Percentiles rank a stretch among this genome's conserved stretches.
Conservation (phyloP, 1,140 invertebrate genomes). For the Galendromus occidentalis region DNA sequence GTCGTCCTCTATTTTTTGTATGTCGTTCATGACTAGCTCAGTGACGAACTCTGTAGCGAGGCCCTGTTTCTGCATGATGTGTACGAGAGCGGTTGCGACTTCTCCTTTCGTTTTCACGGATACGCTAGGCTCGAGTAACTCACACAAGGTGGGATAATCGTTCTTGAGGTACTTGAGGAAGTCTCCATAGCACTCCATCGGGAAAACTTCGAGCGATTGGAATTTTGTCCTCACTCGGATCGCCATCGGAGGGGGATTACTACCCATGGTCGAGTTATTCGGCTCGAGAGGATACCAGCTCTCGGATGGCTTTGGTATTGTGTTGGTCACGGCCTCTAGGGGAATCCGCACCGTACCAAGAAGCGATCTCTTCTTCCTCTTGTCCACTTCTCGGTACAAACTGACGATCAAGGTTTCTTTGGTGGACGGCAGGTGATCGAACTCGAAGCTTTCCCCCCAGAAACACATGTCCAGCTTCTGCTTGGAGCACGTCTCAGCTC, state of each 20-base stretch:
- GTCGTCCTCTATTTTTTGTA: slow-evolving; percentile 63
- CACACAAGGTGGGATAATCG: slow-evolving; percentile 62
- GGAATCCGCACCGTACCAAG: slow-evolving; percentile 67
- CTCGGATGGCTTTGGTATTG: slow-evolving; percentile 54
- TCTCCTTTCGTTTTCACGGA: slow-evolving; percentile 79
- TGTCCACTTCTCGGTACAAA: slow-evolving; percentile 70
- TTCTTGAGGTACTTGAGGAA: slow-evolving; percentile 59
- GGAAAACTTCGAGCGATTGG: slow-evolving; percentile 76
- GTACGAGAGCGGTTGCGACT: slow-evolving; percentile 66
- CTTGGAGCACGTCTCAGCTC: slow-evolving; percentile 75
- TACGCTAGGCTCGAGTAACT: slow-evolving; percentile 65
- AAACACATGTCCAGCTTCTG: slow-evolving; percentile 74
- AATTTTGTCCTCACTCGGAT: slow-evolving; percentile 59
- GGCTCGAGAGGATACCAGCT: slow-evolving; percentile 59
- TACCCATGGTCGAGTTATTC: slow-evolving; percentile 37
- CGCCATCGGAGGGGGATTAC: slow-evolving; percentile 51
- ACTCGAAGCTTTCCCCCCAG: slow-evolving; percentile 93
- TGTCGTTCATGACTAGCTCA: slow-evolving; percentile 74
- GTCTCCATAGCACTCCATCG: slow-evolving; percentile 59
- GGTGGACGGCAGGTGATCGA: slow-evolving; percentile 36
- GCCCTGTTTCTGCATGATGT: slow-evolving; percentile 69
- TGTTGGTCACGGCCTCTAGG: slow-evolving; percentile 49
- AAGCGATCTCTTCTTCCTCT: slow-evolving; percentile 64
- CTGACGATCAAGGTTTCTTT: slow-evolving; percentile 45
- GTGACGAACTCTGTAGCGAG: slow-evolving; percentile 64